Evolutionary conservation across 2,113 vertebrate genomes (phyloP).

Genomic region (Microcebus murinus): DNA sequence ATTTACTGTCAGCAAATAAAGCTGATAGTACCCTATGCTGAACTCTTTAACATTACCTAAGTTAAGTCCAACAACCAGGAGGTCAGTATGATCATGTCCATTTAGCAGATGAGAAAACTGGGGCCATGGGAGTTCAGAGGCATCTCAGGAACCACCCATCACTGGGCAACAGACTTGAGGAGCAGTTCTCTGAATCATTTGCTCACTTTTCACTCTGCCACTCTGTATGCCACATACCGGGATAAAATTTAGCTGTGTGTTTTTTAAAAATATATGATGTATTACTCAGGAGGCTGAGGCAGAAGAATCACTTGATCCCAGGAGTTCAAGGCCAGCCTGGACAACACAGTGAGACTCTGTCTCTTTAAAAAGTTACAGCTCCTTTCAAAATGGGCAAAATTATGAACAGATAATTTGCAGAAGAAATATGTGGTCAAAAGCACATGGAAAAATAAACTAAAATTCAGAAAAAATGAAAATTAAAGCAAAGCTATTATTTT

Average conservation of each 20-base stretch:
- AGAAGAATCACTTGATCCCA: background rate
- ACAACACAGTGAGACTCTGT: background rate
- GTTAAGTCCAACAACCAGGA: background rate
- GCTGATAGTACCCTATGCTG: background rate
- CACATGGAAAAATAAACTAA: background rate
- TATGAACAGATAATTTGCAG: background rate
- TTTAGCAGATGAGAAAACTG: background rate
- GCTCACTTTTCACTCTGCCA: background rate
- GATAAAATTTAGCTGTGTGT: background rate
- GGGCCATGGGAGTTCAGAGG: background rate
- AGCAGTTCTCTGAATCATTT: background rate
- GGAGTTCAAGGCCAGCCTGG: background rate
- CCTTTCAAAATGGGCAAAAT: background rate
- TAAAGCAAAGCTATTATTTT: background rate
- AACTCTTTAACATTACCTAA: background rate
- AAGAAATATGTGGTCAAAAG: background rate
- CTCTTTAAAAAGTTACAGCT: background rate
- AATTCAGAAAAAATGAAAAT: constrained; percentile 34
- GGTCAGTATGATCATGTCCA: background rate
- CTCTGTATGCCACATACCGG: background rate
- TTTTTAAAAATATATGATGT: background rate
- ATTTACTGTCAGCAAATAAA: background rate
- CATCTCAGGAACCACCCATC: background rate
- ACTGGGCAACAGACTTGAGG: background rate
- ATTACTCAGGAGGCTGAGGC: background rate